phyloP scores from a whole-genome alignment of 2,797 vertebrate genomes.

The Enteromius argenteus region DNA sequence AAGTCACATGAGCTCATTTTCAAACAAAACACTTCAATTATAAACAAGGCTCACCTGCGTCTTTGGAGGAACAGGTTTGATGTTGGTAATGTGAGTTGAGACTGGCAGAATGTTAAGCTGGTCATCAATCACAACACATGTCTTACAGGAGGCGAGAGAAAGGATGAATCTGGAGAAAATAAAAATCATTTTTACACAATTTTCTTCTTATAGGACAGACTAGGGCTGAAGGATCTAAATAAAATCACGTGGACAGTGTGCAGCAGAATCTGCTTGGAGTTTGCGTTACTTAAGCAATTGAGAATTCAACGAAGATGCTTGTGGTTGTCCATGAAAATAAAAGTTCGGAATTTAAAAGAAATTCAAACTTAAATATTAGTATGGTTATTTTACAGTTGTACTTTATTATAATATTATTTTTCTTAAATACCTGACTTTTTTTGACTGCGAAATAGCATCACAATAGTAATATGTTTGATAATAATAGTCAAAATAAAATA shows the following conservation, averaged over 20 bases:
- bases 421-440: background rate
- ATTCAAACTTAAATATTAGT: background rate
- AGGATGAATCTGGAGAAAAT: slow-evolving; percentile 87
- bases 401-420: background rate
- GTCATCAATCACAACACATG: slow-evolving; percentile 94
- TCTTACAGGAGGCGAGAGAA: slow-evolving; percentile 92
- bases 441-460: background rate
- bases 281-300: background rate
- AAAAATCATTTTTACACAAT: background rate
- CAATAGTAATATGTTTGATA: background rate
- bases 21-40: background rate
- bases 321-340: background rate
- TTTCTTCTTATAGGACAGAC: background rate
- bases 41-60: slow-evolving; percentile 78
- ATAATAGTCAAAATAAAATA: too few relatives aligned
- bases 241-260: background rate
- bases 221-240: background rate
- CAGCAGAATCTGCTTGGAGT: background rate
- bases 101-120: slow-evolving; percentile 94
- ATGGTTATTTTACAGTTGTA: background rate
- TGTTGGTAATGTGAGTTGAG: slow-evolving; percentile 89
- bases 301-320: background rate
- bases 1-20: background rate
- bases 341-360: background rate
- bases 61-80: slow-evolving; percentile 88